Evolutionary conservation across 2,113 vertebrate species (phyloP).

Genomic region (Cryptomyrus ogoouensis): DNA sequence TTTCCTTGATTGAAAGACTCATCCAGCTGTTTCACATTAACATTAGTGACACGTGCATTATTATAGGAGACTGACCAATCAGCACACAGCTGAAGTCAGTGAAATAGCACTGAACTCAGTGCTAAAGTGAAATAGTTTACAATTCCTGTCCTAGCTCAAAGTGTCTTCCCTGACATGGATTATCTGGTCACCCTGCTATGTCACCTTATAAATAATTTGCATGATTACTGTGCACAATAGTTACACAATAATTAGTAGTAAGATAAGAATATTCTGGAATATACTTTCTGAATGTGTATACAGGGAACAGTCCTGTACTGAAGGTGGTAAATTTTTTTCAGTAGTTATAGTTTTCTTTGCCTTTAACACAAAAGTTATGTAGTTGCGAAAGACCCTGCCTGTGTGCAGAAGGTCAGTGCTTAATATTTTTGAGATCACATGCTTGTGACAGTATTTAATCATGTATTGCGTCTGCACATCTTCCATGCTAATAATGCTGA

Average conservation of each 20-base stretch:
- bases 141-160: not conserved
- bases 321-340: not conserved
- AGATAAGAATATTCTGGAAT: not conserved
- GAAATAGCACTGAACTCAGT: not conserved
- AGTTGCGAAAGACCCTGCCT: not conserved
- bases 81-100: not conserved
- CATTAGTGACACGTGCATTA: not conserved
- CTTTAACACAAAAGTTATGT: not conserved
- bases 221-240: not conserved
- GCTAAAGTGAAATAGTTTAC: not conserved
- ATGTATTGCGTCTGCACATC: not conserved
- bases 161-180: not conserved
- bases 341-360: not conserved
- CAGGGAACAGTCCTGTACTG: not conserved
- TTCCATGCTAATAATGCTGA: not conserved
- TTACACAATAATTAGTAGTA: not conserved
- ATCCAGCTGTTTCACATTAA: not conserved
- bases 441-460: not conserved
- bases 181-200: not conserved
- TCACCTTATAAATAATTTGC: not conserved
- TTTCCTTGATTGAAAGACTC: no score
- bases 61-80: not conserved
- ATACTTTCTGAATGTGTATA: not conserved
- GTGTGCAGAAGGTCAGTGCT: not conserved
- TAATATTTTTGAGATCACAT: not conserved